Conservation (phyloP, 30 jellyfish, hydroid and myxozoan species). For the Catostylus mosaicus region DNA sequence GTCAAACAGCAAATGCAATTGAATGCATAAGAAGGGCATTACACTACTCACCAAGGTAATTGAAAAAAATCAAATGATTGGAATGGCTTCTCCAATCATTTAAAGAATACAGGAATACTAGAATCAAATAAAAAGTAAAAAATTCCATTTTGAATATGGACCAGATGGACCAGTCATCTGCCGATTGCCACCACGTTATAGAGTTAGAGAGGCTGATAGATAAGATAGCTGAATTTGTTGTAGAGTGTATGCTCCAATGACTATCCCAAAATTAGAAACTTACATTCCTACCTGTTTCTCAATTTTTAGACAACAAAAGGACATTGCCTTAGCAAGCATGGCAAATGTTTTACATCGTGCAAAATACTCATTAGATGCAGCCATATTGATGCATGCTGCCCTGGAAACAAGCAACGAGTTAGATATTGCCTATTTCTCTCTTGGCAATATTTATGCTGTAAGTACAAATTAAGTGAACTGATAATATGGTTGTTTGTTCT, state of each 20-base stretch:
- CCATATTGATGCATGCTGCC: conserved; percentile 96
- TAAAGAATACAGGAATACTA: too few relatives aligned
- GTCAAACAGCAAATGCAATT: conserved; percentile 77
- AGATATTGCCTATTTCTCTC: conserved; percentile 89
- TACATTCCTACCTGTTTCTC: too few relatives aligned
- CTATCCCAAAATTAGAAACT: too few relatives aligned
- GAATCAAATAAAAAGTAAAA: too few relatives aligned
- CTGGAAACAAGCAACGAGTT: conserved; percentile 84
- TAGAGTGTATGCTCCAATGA: too few relatives aligned
- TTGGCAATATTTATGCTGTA: conserved; percentile 95
- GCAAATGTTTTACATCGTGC: conserved; percentile 92
- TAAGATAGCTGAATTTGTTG: too few relatives aligned
- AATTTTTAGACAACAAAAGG: conserved; percentile 78
- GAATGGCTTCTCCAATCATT: too few relatives aligned
- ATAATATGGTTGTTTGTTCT: background rate
- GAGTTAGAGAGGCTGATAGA: too few relatives aligned
- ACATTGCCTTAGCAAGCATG: conserved; percentile 84
- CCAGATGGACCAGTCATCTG: too few relatives aligned
- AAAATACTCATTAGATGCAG: conserved; percentile 92
- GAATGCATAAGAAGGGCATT: conserved; percentile 93
- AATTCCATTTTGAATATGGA: too few relatives aligned
- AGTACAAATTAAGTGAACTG: conserved; percentile 8
- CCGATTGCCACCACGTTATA: too few relatives aligned
- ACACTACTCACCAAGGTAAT: conserved; percentile 91
- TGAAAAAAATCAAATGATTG: too few relatives aligned